Evolutionary conservation across 1,140 invertebrate species (phyloP).

Genomic region (Lepidotrigona ventralis): DNA sequence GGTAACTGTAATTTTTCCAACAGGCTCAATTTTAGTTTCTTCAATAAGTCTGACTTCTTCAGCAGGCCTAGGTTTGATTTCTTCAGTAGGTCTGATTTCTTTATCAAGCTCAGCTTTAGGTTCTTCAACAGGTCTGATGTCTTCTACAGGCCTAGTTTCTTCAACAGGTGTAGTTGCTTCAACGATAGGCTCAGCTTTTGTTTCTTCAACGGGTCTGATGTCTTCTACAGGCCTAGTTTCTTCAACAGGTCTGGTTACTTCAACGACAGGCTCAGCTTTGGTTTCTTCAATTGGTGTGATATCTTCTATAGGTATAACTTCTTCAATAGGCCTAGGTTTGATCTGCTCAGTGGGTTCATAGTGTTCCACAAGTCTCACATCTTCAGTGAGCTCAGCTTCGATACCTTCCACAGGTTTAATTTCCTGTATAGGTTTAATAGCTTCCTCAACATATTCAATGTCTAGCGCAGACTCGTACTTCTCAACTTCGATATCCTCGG

Average conservation of each 20-base stretch:
- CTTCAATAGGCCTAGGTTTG: not conserved
- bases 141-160: not conserved
- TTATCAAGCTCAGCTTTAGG: too few relatives aligned
- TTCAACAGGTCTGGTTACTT: not conserved
- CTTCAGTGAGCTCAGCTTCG: not conserved
- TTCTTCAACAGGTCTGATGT: too few relatives aligned
- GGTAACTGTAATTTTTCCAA: fast-evolving
- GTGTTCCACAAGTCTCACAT: not conserved
- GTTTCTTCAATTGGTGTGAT: not conserved
- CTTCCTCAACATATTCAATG: too few relatives aligned
- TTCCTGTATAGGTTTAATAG: too few relatives aligned
- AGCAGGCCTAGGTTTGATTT: not conserved
- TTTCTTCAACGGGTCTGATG: not conserved
- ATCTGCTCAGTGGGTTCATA: not conserved
- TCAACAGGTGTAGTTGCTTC: too few relatives aligned
- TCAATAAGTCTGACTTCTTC: not conserved
- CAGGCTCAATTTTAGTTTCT: not conserved
- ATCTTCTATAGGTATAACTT: not conserved
- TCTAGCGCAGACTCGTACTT: too few relatives aligned
- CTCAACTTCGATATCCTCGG: not conserved
- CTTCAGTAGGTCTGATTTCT: too few relatives aligned
- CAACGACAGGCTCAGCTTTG: too few relatives aligned
- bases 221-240: too few relatives aligned
- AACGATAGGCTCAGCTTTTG: too few relatives aligned
- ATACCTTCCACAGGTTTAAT: too few relatives aligned